phyloP scores from a whole-genome alignment of 1,140 invertebrate genomes.

The Euura saliciscinereae region DNA sequence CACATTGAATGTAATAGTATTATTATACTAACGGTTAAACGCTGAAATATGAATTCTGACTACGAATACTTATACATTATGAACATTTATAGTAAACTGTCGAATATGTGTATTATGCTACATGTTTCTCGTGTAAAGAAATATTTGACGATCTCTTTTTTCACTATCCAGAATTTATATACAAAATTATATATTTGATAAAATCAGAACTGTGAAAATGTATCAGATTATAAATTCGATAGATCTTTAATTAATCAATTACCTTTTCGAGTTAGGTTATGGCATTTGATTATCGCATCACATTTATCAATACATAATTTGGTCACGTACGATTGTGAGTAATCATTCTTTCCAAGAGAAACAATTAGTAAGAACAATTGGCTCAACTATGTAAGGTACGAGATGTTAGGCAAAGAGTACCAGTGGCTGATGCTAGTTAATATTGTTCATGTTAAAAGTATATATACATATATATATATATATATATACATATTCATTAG shows the following conservation, averaged over 20 bases:
- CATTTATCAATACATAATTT: too few species aligned
- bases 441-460: constrained; percentile 24
- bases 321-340: too few species aligned
- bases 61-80: not conserved
- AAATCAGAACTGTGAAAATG: too few species aligned
- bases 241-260: too few species aligned
- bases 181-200: too few species aligned
- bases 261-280: too few species aligned
- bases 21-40: constrained; percentile 8
- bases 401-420: constrained; percentile 26
- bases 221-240: too few species aligned
- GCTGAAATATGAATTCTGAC: not conserved
- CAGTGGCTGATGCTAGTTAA: constrained; percentile 41
- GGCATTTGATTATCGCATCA: too few species aligned
- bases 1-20: constrained; percentile 16
- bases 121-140: not conserved
- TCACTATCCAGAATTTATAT: not conserved
- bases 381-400: constrained; percentile 47
- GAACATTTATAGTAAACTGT: not conserved
- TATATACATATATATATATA: not conserved
- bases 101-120: not conserved
- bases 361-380: constrained; percentile 28
- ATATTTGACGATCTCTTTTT: constrained; percentile 9
- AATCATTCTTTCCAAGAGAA: not conserved
- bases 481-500: too few species aligned